Evolutionary conservation across 2,888 invertebrate genomes (phyloP), one percentile per base, ranked within the genome.

Genomic region (Drosophila yooni): DNA sequence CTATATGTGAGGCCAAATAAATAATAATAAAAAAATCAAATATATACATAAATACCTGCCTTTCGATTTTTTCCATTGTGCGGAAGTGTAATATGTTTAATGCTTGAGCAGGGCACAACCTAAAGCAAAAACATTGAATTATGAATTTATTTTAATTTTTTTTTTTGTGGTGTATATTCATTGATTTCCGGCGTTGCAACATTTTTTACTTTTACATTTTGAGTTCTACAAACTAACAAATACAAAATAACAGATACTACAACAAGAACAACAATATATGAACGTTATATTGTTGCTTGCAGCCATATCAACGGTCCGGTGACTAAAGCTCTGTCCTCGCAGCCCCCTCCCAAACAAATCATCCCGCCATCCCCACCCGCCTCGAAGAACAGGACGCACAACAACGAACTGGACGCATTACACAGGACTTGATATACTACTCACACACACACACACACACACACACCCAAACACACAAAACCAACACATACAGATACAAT

Each of bases 231-330:
- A n/a, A 46, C 21, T 60, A 51, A 48, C 54, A 64, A 52, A 61
- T 40, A 70, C 40, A 40, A 21, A 27, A 25, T 15, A 38, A 53
- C 15, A 60, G 40, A 62, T 31, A 59, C 59, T 18, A 54, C 43
- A 62, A 46, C 13, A 29, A 65, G 53, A 76, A 66, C 57, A 64
- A 62, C 64, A 76, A 65, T 66, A 62, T 71, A 67, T 74, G 68
- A 69, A 79, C 54, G 56, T 66, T 70, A 79, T 77, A 81, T 75
- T 88, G 81, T 81, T 82, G 82, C 57, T 79, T 79, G 66, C 92
- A 93, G 93, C 93, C 93, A 93, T 93, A 91, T 93, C 93, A 93
- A 92, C 93, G 92, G 93, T 93, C 93, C 92, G 93, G 93, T 93
- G 93, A 93, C 93, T 93, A 92, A 79, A 92, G 92, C 89, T 89